Evolutionary conservation across 2,797 vertebrate species (phyloP), one percentile per base, ranked within the genome.

Genomic region (Uromys caudimaculatus): DNA sequence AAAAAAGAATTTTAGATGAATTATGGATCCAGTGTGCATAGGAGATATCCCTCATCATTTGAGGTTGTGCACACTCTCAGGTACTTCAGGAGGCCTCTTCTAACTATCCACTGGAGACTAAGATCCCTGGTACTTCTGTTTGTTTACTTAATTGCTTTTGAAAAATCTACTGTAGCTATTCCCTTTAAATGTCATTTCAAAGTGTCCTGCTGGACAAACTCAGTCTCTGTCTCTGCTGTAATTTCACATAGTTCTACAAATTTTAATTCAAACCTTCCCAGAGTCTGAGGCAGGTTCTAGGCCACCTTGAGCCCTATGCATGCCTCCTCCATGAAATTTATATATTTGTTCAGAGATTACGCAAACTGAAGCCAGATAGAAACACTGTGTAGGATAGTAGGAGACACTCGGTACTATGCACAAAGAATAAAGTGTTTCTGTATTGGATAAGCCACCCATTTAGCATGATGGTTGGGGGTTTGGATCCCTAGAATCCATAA

Each of bases 291-390:
- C 24, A 41, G 76, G 67, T 81, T 52, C 69, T 41, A 11, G 12
- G 17, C 2, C 64, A 32, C 16, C 4, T 0, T 0, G 35, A 38
- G 24, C 1, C 19, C 41, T 10, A 5, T 0, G 0, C 11, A 1
- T 27, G 13, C 12, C 21, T 79, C 56, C 11, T n/a, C 69, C 3
- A 11, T 3, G 19, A 4, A 52, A 13, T 1, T 23, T 12, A 2
- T 2, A 11, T 23, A 12, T 17, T 23, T 27, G 2, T 47, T 54
- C 44, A 56, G 1, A 54, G 3, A 6, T 17, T 6, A 3, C 35
- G 24, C 21, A 44, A 58, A 82, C 24, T 5, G 35, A 23, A 38
- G 32, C 19, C 69, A 14, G 38, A 29, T 7, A 2, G 24, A 52
- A n/a, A 81, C 32, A 16, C 13, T 52, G 29, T 62, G 6, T 27